Evolutionary conservation across 2,797 vertebrate species (phyloP).

Genomic region (Mionectes olivaceus): DNA sequence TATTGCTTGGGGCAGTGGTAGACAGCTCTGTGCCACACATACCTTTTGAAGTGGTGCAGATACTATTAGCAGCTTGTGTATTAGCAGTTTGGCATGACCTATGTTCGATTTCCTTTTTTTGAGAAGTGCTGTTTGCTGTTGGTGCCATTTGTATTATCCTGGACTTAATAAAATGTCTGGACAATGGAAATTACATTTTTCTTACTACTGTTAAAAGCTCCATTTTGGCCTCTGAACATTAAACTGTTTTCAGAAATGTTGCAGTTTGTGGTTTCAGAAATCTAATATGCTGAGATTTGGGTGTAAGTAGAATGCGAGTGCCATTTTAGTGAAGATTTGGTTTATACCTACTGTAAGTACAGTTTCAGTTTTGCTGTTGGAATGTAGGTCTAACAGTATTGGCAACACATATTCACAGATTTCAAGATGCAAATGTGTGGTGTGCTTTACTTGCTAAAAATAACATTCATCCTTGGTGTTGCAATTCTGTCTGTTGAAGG

Average conservation of each 20-base stretch:
- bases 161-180: background rate
- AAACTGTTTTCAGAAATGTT: background rate
- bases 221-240: background rate
- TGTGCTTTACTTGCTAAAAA: conserved; percentile 5
- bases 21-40: background rate
- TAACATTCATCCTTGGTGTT: background rate
- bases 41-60: background rate
- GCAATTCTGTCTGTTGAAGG: background rate
- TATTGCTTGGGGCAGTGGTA: background rate
- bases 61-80: background rate
- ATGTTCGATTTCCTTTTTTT: background rate
- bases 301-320: background rate
- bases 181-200: background rate
- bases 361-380: background rate
- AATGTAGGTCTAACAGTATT: background rate
- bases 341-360: background rate
- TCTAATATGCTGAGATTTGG: background rate
- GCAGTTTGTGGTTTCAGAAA: background rate
- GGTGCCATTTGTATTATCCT: background rate
- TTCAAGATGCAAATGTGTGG: background rate
- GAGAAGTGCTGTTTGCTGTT: background rate
- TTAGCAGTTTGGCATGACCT: background rate
- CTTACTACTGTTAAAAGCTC: background rate
- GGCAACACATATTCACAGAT: background rate
- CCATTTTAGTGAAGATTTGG: background rate